A percentile compares a stretch with the other conserved stretches of the same genome.
Conservation (phyloP, 37 sponge, comb jelly and placozoan genomes). For the Halisarca cf. caerulea region DNA sequence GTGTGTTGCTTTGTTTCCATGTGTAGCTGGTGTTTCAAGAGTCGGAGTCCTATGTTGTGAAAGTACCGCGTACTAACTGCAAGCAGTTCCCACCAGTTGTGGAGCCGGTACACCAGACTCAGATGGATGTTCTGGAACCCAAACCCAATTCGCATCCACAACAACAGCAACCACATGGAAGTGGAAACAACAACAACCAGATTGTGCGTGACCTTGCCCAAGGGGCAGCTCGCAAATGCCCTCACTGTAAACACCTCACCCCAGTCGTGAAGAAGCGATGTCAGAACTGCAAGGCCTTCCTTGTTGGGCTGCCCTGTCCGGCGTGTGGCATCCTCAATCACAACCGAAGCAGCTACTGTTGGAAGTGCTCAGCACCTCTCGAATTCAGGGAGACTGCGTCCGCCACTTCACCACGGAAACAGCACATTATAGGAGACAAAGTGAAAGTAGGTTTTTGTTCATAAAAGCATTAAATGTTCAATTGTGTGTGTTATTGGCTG, state of each 20-base stretch:
- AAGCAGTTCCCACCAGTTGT: constrained; percentile 19
- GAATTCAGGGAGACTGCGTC: constrained; percentile 29
- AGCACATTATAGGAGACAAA: constrained; percentile 18
- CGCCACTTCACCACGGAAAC: constrained; percentile 19
- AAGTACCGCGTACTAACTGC: background rate
- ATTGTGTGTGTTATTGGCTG: too few relatives aligned
- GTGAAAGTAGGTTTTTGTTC: too few relatives aligned
- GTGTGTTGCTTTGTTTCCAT: background rate
- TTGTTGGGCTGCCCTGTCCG: constrained; percentile 59
- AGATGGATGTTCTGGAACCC: constrained; percentile 1
- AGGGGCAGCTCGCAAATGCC: constrained; percentile 34
- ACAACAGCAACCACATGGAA: background rate
- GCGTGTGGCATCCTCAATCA: constrained; percentile 57
- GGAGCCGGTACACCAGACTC: constrained; percentile 13
- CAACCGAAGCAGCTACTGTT: constrained; percentile 46
- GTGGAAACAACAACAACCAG: background rate
- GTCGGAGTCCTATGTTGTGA: constrained; percentile 1
- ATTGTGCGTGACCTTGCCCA: background rate
- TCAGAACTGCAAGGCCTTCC: constrained; percentile 41
- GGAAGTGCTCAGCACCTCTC: constrained; percentile 30
- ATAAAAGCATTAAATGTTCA: too few relatives aligned
- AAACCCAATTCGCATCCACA: background rate
- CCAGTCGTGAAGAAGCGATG: constrained; percentile 65
- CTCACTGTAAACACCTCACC: constrained; percentile 40
- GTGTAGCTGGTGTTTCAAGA: constrained; percentile 9